Base-by-base conservation (phyloP, 2,797 vertebrate genomes). In the Phataginus tetradactyla region DNA sequence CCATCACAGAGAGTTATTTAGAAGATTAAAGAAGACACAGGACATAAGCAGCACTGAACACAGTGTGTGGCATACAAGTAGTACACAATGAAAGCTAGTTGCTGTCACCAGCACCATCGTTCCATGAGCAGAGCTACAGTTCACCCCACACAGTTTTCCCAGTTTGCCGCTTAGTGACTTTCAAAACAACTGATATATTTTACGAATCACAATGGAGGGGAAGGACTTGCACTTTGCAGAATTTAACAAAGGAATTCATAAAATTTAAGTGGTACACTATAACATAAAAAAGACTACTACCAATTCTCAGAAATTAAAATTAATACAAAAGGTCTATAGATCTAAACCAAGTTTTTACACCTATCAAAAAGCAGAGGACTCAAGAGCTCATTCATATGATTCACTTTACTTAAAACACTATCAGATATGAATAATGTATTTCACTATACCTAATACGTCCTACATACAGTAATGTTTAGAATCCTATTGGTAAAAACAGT, bases 341-440 rank as follows among this genome's bases (percentile, higher is more conserved):
- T 74, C 45, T 68, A 96, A 96, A 86, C 13, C 53, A 96, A 80
- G 7, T 69, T 89, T 94, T 92, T 91, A 91, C 1, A 79, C 15
- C 42, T 89, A 80, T 63, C 66, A 81, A 87, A 97, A 93, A 87
- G 14, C 55, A 53, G 51, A 94, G 8, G n/a, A 79, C 20, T 53
- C 80, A 91, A 92, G 71, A 95, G 49, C 7, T 75, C 53, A 74
- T 32, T 87, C 29, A 51, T 55, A 89, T 74, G 63, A 66, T 45
- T 93, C 95, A 75, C 51, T 75, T 91, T 64, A 83, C 34, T 86
- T 84, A 77, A 81, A 86, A 86, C 51, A 90, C 74, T 85, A 86
- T 66, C 53, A 64, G 61, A 68, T 42, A 94, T 55, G 15, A 91
- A 85, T 39, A 69, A 94, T 94, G 53, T 42, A 7, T 85, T 93